phyloP scores from a whole-genome alignment of 2,113 vertebrate species.

The Candoia aspera region DNA sequence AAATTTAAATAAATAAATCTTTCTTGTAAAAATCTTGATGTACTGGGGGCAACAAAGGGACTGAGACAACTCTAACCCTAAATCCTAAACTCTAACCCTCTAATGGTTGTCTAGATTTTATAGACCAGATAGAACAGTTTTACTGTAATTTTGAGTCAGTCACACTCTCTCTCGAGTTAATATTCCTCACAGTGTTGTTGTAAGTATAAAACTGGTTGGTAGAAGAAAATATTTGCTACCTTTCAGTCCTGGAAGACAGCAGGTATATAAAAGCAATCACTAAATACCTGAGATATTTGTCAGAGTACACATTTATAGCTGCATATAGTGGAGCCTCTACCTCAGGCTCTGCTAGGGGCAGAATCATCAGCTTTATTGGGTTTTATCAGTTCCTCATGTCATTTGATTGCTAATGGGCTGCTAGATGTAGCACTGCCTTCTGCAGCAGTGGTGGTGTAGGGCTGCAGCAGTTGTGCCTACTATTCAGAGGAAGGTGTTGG shows the following conservation, averaged over 20 bases:
- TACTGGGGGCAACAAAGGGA: not conserved
- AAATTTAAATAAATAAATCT: not conserved
- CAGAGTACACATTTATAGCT: not conserved
- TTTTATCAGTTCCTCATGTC: not conserved
- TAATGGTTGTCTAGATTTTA: not conserved
- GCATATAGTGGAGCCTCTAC: not conserved
- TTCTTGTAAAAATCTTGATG: not conserved
- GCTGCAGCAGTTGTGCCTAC: not conserved
- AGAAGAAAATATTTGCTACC: not conserved
- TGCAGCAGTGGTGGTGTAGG: not conserved
- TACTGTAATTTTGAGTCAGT: not conserved
- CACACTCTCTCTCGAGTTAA: not conserved
- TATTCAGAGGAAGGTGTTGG: not conserved
- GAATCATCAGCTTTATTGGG: not conserved
- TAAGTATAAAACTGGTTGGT: not conserved
- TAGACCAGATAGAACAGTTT: not conserved
- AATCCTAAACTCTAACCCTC: not conserved
- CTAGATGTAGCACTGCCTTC: not conserved
- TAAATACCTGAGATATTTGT: not conserved
- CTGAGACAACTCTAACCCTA: not conserved
- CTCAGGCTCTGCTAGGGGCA: not conserved
- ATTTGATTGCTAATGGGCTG: not conserved
- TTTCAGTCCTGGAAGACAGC: not conserved
- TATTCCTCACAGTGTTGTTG: not conserved
- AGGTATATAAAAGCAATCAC: not conserved